Evolutionary conservation across 2,113 vertebrate genomes (phyloP).

Genomic region (Oreotrochilus melanogaster): DNA sequence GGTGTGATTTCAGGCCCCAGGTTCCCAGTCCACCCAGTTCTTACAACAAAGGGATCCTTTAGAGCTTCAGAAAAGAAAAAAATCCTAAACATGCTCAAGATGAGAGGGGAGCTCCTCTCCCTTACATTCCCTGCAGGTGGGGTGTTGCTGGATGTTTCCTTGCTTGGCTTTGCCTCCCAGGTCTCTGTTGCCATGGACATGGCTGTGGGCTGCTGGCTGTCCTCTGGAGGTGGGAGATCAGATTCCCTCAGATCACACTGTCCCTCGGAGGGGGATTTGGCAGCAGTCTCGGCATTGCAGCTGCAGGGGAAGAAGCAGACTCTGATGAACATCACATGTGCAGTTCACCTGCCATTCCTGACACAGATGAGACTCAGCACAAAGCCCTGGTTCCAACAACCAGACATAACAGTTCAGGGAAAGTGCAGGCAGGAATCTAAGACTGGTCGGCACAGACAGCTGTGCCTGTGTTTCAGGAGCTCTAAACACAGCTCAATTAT

Average conservation of each 20-base stretch:
- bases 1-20: neutral
- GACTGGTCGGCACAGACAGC: neutral
- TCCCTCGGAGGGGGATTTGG: slow-evolving; percentile 79
- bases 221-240: slow-evolving; percentile 76
- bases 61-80: neutral
- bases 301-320: slow-evolving; percentile 71
- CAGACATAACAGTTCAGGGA: neutral
- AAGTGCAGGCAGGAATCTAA: neutral
- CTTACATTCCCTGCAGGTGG: slow-evolving; percentile 83
- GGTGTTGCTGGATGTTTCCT: slow-evolving; percentile 65
- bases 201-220: slow-evolving; percentile 77
- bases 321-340: neutral
- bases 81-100: neutral
- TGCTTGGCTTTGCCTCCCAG: slow-evolving; percentile 78
- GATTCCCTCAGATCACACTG: slow-evolving; percentile 80
- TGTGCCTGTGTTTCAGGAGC: neutral
- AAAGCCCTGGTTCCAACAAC: neutral
- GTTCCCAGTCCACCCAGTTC: neutral
- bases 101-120: slow-evolving; percentile 22
- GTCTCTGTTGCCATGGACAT: slow-evolving; percentile 85
- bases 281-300: slow-evolving; percentile 87
- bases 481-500: neutral
- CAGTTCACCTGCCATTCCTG: neutral
- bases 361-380: neutral
- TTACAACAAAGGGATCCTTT: neutral